Percentiles rank a stretch among this genome's conserved stretches.
These are phyloP conservation scores for Xanthorhoe designata DNA, from an alignment of 2,888 invertebrate species.

Conservation along the genomic window DNA sequence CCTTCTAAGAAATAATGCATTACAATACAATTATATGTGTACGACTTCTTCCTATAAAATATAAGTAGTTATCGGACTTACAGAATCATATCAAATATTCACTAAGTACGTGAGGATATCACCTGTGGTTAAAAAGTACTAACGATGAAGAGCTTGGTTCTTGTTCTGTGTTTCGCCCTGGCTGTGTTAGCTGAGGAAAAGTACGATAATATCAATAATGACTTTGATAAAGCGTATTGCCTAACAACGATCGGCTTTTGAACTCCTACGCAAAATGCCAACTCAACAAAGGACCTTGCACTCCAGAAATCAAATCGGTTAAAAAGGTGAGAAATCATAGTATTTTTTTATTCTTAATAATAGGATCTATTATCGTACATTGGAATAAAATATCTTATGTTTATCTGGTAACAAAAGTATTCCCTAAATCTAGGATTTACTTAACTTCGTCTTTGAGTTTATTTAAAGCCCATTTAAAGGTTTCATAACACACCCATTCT, in stretches of 20 bases:
- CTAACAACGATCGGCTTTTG: conserved; percentile 88
- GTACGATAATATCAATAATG: conserved; percentile 87
- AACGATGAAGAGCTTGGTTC: conserved; percentile 61
- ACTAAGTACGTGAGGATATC: conserved; percentile 31
- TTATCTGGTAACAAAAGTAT: neutral
- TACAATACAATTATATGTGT: too few relatives aligned
- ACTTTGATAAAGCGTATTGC: conserved; percentile 88
- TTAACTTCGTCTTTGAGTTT: conserved; percentile 6
- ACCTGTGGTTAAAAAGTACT: conserved; percentile 22
- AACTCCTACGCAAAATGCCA: conserved; percentile 89
- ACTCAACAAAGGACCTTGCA: conserved; percentile 88
- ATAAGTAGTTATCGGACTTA: conserved; percentile 46
- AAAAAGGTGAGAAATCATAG: conserved; percentile 86
- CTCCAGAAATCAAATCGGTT: conserved; percentile 88
- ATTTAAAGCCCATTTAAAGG: conserved; percentile 60
- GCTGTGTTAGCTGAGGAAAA: conserved; percentile 65
- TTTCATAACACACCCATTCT: conserved; percentile 76
- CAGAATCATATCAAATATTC: conserved; percentile 43
- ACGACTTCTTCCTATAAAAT: conserved; percentile 52
- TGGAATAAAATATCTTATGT: neutral
- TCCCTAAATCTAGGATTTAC: neutral
- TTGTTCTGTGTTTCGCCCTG: conserved; percentile 55
- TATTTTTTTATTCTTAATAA: neutral
- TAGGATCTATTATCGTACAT: neutral
- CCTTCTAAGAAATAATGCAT: conserved; percentile 46